Base-by-base conservation (phyloP, 92 coral and sea anemone genomes). In the Heteractis magnifica region DNA sequence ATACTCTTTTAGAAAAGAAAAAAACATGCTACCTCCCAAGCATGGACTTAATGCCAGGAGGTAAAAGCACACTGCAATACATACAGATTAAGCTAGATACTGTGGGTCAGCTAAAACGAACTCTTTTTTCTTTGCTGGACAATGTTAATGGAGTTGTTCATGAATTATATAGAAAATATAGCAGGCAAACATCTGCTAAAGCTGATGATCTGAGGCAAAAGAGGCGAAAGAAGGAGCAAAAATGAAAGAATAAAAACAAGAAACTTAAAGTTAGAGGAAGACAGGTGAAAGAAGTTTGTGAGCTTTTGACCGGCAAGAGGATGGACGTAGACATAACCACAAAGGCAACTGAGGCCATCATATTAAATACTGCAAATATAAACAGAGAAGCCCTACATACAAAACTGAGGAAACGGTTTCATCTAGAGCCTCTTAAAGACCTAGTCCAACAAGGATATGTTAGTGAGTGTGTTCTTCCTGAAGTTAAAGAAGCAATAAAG, bases 21-120 rank as follows among this genome's bases (percentile, higher is more conserved):
- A 81, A 81, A 65, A 62, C 77, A 52, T 81, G 77, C 84, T 81
- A 81, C 19, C 84, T 65, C 49, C 84, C 77, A 5, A 18, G 53
- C 50, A 62, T 82, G 85, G 85, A 82, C 75, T 50, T 72, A 72
- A 50, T 82, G 85, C 85, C 85, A 82, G 78, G 85, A 23, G 85
- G 85, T 48, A 82, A 72, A 72, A 77, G 80, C 80, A 77, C 59
- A 48, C 80, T 77, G 9, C 60, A 77, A n/a, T 77, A 77, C 26
- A 52, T 77, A 8, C 59, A 77, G 62, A 8, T 0, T 21, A 65
- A 65, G 72, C 72, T 65, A 8, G 72, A 65, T 74, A 20, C 78
- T 74, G 74, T 70, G 74, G 16, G 1, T 70, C 8, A 70, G 8
- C 74, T 70, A 7, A 70, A 70, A 70, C 11, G 8, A 70, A 70